Evolutionary conservation across 2,888 invertebrate species (phyloP).

Genomic region (Drosophila rellima): DNA sequence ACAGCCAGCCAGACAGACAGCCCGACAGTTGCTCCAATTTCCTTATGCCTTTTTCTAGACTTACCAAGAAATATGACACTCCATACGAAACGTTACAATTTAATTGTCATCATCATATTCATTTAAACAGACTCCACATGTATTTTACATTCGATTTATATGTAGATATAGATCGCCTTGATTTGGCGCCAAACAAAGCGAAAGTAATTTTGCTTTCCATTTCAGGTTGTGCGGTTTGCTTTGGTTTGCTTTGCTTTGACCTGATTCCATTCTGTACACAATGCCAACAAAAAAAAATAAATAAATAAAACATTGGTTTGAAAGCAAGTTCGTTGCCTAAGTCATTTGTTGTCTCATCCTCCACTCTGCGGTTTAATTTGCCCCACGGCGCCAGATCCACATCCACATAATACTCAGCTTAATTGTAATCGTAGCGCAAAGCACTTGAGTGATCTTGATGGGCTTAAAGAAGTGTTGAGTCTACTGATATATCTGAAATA

Average conservation of each 20-base stretch:
- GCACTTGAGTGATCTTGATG: slow-evolving; percentile 26
- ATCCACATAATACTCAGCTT: slow-evolving; percentile 20
- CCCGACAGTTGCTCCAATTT: slow-evolving; percentile 67
- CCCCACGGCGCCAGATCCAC: slow-evolving; percentile 11
- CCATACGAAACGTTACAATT: slow-evolving; percentile 39
- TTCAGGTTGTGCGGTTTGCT: slow-evolving; percentile 54
- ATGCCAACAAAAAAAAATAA: slow-evolving; percentile 8
- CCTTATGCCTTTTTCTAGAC: slow-evolving; percentile 49
- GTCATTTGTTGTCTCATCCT: slow-evolving; percentile 52
- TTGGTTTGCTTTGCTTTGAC: slow-evolving; percentile 46
- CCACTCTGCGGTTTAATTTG: slow-evolving; percentile 27
- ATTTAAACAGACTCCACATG: slow-evolving; percentile 13
- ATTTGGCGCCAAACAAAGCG: slow-evolving; percentile 62
- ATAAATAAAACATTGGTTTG: slow-evolving; percentile 21
- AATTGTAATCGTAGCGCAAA: slow-evolving; percentile 21
- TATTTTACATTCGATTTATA: neutral
- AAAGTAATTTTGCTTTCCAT: slow-evolving; percentile 78
- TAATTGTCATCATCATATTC: slow-evolving; percentile 48
- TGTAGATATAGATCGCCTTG: slow-evolving; percentile 22
- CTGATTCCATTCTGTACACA: slow-evolving; percentile 54
- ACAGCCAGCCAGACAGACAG: neutral
- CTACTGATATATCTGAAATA: neutral
- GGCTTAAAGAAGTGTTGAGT: slow-evolving; percentile 9
- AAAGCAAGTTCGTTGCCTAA: slow-evolving; percentile 49
- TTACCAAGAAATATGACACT: slow-evolving; percentile 67